Conservation (phyloP, 2,113 vertebrate species). For the Ochotona curzoniae region DNA sequence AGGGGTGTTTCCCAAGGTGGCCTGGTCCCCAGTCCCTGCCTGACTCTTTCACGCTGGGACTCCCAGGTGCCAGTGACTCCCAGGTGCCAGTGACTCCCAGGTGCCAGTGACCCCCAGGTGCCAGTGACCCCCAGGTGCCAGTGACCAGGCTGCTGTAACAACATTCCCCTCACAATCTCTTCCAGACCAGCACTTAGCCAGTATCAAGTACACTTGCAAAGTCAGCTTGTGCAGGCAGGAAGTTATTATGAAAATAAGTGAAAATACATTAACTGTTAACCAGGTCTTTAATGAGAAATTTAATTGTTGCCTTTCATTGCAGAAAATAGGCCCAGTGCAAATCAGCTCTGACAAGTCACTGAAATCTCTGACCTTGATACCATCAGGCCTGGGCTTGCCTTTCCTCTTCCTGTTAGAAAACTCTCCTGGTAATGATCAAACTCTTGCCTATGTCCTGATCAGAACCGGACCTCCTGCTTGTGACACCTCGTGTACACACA, state of each 20-base stretch:
- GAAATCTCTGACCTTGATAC: not conserved
- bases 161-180: not conserved
- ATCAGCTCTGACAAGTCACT: not conserved
- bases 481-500: not conserved
- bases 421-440: not conserved
- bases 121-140: too few species aligned
- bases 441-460: not conserved
- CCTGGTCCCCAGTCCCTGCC: not conserved
- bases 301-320: not conserved
- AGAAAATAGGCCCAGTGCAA: not conserved
- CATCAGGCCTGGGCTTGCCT: not conserved
- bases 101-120: too few species aligned
- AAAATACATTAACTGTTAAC: not conserved
- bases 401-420: not conserved
- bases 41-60: too few species aligned
- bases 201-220: not conserved
- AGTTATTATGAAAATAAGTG: not conserved
- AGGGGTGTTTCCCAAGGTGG: accelerated
- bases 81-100: not conserved
- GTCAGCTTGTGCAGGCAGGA: not conserved
- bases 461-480: not conserved
- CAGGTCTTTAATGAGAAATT: not conserved
- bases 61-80: too few species aligned
- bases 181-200: not conserved
- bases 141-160: not conserved